Base-by-base conservation (phyloP, 2,888 invertebrate genomes). In the Coecobrya sp. region DNA sequence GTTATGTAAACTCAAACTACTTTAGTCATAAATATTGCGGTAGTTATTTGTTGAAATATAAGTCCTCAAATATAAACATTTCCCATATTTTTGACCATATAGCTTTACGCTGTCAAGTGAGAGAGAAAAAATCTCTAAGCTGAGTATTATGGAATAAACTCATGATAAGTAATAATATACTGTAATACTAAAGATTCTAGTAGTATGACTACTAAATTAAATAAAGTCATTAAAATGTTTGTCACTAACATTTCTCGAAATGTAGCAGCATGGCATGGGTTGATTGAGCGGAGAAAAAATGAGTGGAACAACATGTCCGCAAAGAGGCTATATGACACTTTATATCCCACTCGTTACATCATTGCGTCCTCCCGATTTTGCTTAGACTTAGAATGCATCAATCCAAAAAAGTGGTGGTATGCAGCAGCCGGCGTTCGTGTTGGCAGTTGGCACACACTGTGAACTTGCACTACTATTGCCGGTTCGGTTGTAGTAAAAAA, bases 281-380 rank as follows among this genome's bases (percentile, higher is more conserved):
- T 62, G 62, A 62, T 62, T 62, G 22, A 62, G 62, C 62, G 25
- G 62, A 62, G 19, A 19, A 62, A 62, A 62, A 62, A 62, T 62
- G 62, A 62, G 62, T 25, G 62, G 62, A 62, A 62, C 27, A 62
- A 30, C 68, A 68, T 30, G 30, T 30, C 68, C 30, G 30, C 68
- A n/a, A 55, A 11, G 55, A 55, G 55, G 36, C 2, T 49, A 11
- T 49, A 49, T 49, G 49, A 11, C 13, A 49, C 49, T 49, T 49
- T 49, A 49, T 49, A 49, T 49, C 13, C 11, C 49, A 49, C 49
- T 49, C 13, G 49, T n/a, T 55, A 10, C 55, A n/a, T 3, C 19
- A 55, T 19, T 55, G 11, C 49, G 10, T 10, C 49, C 3, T 55
- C 55, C 19, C 55, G 55, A 55, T 55, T 55, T 55, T 55, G n/a